Conservation (phyloP, 2,113 vertebrate genomes). For the Anser brachyrhynchus region DNA sequence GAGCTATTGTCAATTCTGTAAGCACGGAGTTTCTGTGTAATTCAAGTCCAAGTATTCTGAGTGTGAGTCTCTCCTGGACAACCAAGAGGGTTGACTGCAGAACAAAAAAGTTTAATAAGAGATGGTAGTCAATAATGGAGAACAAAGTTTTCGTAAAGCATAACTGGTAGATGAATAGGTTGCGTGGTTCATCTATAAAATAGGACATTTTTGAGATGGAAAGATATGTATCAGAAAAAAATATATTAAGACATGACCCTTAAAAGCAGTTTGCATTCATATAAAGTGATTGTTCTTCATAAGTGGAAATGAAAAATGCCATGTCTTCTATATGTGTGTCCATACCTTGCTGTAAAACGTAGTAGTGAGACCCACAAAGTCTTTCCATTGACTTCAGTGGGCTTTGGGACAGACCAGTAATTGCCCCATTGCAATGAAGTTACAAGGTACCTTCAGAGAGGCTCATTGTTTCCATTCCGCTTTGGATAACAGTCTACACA, state of each 20-base stretch:
- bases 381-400: not conserved
- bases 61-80: not conserved
- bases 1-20: not conserved
- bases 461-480: not conserved
- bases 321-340: not conserved
- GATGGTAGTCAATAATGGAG: not conserved
- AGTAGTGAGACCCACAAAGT: not conserved
- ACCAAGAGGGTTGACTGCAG: not conserved
- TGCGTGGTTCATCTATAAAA: not conserved
- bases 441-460: not conserved
- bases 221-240: not conserved
- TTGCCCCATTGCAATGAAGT: not conserved
- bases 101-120: not conserved
- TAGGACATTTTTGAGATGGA: not conserved
- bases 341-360: not conserved
- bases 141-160: not conserved
- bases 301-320: not conserved
- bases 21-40: not conserved
- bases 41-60: not conserved
- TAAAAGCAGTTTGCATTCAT: not conserved
- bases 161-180: not conserved
- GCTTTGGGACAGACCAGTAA: not conserved
- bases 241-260: not conserved
- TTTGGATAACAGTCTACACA: not conserved
- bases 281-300: not conserved